Base-by-base conservation (phyloP, 2,113 vertebrate species). In the Brachypteracias leptosomus region DNA sequence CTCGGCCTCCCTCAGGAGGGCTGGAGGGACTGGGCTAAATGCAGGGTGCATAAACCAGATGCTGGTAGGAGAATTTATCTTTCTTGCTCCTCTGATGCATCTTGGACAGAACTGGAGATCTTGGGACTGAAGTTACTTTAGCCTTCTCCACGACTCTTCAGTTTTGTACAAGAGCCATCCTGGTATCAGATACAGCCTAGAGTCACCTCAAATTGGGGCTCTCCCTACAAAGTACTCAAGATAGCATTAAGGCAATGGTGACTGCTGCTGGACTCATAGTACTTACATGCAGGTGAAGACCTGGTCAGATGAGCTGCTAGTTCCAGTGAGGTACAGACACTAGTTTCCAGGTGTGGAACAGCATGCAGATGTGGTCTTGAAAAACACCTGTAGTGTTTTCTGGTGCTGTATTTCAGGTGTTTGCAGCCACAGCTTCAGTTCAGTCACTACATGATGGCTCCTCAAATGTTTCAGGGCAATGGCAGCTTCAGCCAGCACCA, bases 111-210 rank as follows among this genome's bases (percentile, higher is more conserved):
- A 75, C 8, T 26, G 21, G 28, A 72, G 26, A 59, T 26, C 31
- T 42, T 4, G 20, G 20, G 28, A n/a, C 38, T 61, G 36, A 57
- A 52, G 33, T 16, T 49, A 14, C 7, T 71, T 81, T 19, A 67
- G 16, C 16, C 3, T 8, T 49, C 17, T 65, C 26, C 0, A 0
- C 22, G 29, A 18, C 13, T 84, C 35, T 19, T 35, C 54, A 33
- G 7, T 66, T 63, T 18, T 85, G 28, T 57, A 40, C 6, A 33
- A 40, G 28, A 68, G 22, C 5, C 18, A 40, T 16, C 14, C 26
- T 25, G 21, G 16, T 35, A 49, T 22, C 33, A 25, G 21, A 25
- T 19, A 31, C 40, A 82, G 38, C 44, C n/a, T 57, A 1, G 2
- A 85, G 19, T 35, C 55, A 25, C 55, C 47, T 67, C 35, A 84